A percentile compares a stretch with the other conserved stretches of the same genome.
Conservation (phyloP, 2,888 invertebrate species). For the Amphimallon solstitiale region DNA sequence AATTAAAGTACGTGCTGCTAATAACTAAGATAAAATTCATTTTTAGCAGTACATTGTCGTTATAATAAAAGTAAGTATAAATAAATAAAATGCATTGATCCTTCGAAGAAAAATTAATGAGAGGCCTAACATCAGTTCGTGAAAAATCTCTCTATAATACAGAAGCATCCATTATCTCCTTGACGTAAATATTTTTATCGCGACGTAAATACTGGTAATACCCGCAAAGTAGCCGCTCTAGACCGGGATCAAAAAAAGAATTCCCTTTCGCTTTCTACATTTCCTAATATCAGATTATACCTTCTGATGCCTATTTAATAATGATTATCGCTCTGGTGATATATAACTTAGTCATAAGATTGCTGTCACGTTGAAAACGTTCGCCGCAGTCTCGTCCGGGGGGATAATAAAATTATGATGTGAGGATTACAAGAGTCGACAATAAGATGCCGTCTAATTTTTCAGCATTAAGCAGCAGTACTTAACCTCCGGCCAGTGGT, state of each 20-base stretch:
- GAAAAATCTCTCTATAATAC: neutral
- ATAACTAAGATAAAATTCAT: too few relatives aligned
- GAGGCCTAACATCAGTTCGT: neutral
- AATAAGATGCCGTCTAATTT: slow-evolving; percentile 32
- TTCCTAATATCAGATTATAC: slow-evolving; percentile 37
- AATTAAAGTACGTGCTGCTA: neutral
- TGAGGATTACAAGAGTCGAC: slow-evolving; percentile 30
- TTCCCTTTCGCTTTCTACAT: slow-evolving; percentile 21
- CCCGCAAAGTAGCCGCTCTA: slow-evolving; percentile 5
- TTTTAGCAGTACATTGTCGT: neutral
- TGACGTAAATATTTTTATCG: slow-evolving; percentile 24
- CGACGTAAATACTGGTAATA: slow-evolving; percentile 18
- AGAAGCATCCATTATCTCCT: slow-evolving; percentile 1
- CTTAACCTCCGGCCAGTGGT: too few relatives aligned
- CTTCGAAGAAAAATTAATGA: neutral
- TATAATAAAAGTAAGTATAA: neutral
- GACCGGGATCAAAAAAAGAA: too few relatives aligned
- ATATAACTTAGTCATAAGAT: slow-evolving; percentile 18
- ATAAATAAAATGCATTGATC: slow-evolving; percentile 1
- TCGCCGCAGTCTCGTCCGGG: neutral
- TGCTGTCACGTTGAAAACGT: slow-evolving; percentile 9
- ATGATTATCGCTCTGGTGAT: slow-evolving; percentile 14
- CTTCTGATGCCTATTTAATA: slow-evolving; percentile 36
- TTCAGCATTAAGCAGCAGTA: slow-evolving; percentile 24
- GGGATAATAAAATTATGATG: slow-evolving; percentile 35